Evolutionary conservation across 2,888 invertebrate species (phyloP).

Genomic region (Zaprionus obscuricornis): DNA sequence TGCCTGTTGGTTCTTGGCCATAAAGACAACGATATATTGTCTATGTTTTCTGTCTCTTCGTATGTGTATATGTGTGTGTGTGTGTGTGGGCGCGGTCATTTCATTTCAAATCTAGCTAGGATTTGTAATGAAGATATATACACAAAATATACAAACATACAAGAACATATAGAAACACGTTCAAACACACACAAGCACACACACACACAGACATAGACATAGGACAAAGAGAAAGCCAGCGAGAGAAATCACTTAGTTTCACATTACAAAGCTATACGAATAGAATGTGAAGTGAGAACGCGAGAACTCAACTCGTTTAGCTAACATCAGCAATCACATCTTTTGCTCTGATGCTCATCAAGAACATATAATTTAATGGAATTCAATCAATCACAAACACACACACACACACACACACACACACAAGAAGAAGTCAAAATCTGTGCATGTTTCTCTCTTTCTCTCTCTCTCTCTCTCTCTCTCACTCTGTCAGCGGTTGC

Average conservation of each 20-base stretch:
- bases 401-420: constrained; percentile 21
- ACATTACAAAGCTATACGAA: constrained; percentile 73
- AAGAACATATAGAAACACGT: too few relatives aligned
- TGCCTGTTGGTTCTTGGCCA: constrained; percentile 34
- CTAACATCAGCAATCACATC: too few relatives aligned
- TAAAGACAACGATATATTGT: constrained; percentile 41
- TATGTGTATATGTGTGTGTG: neutral
- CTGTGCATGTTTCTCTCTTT: constrained; percentile 22
- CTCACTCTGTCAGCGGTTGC: too few relatives aligned
- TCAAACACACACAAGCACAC: constrained; percentile 2
- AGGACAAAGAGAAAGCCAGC: too few relatives aligned
- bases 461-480: constrained; percentile 45
- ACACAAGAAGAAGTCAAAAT: constrained; percentile 19
- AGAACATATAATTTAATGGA: constrained; percentile 78
- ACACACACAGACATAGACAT: constrained; percentile 16
- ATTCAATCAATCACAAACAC: constrained; percentile 78
- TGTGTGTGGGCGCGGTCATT: constrained; percentile 44
- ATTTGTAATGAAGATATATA: constrained; percentile 70
- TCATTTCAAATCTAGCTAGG: constrained; percentile 71
- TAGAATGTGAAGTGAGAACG: too few relatives aligned
- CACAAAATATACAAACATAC: constrained; percentile 30
- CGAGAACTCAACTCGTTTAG: constrained; percentile 54
- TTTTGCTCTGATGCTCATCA: constrained; percentile 43
- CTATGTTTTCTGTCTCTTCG: neutral
- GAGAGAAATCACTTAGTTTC: constrained; percentile 80